Base-by-base conservation (phyloP, 2,113 vertebrate genomes). In the Saiga tatarica region DNA sequence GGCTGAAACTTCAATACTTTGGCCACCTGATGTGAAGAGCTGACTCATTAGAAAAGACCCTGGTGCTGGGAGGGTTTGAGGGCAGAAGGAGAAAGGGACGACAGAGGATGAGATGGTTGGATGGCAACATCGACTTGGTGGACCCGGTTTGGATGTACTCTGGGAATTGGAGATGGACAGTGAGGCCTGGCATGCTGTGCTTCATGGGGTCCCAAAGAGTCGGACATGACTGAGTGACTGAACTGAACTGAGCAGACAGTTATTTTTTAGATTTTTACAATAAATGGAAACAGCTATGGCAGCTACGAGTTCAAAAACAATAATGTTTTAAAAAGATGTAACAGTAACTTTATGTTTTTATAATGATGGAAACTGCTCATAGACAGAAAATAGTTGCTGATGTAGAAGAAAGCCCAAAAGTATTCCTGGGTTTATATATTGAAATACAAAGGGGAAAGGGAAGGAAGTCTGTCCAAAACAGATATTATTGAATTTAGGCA, bases 141-240 rank as follows among this genome's bases (percentile, higher is more conserved):
- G 59, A 60, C 26, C 2, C 6, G 5, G 59, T 62, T 7, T 62
- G 59, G 6, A 14, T 62, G 59, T 13, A 30, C 28, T 15, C 59
- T 6, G 2, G 59, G 59, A 30, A 13, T 0, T 60, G 59, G 26
- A 14, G 59, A 30, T 30, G 28, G 59, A 60, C 26, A 30, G 60
- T 0, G 13, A 30, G 60, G 28, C 60, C 60, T 62, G 60, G 6
- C 13, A 14, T 30, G 28, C 13, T 62, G 28, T 0, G 2, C 1
- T 30, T 62, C 13, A 62, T 62, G 28, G 60, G 26, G 26, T 60
- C 5, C 28, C 60, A 62, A 62, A 62, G 28, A 33, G 28, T 62
- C 14, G 0, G 6, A 62, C 14, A 62, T 0, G 3, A 33, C 1
- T 16, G 6, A 62, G 60, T 0, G 14, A 62, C 60, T 62, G 60